Evolutionary conservation across 1,140 invertebrate genomes (phyloP).

Genomic region (Pinna nobilis): DNA sequence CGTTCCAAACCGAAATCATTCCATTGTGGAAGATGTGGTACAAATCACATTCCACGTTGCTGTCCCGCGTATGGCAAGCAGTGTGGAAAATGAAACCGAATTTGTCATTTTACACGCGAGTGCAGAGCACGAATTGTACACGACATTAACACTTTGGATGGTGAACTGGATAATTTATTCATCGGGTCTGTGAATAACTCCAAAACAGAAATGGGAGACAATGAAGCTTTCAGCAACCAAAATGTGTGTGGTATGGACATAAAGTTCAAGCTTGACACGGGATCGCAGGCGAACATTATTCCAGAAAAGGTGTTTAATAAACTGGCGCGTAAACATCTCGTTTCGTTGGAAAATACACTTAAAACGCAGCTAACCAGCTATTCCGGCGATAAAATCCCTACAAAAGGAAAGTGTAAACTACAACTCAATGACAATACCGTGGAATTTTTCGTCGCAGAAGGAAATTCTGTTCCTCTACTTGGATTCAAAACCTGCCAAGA

Average conservation of each 20-base stretch:
- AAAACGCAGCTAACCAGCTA: conserved; percentile 8
- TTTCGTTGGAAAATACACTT: neutral
- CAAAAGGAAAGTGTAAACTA: neutral
- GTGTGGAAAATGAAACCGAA: conserved; percentile 15
- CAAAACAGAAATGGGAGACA: no score
- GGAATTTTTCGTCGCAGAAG: conserved; percentile 17
- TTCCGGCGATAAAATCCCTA: neutral
- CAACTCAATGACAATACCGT: neutral
- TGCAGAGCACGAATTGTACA: no score
- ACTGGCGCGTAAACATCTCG: neutral
- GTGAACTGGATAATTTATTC: no score
- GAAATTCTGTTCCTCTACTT: conserved; percentile 7
- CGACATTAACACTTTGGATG: no score
- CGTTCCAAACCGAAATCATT: no score
- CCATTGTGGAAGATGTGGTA: conserved; percentile 6
- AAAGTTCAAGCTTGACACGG: no score
- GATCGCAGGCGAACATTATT: no score
- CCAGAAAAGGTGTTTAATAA: conserved; percentile 7
- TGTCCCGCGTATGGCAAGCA: conserved; percentile 18
- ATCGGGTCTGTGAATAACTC: no score
- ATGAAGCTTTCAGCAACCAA: no score
- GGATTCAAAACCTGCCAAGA: conserved; percentile 23
- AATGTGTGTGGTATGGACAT: no score
- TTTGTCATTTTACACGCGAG: no score
- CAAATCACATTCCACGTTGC: neutral